Percentiles rank a stretch among this genome's conserved stretches.
Evolutionary conservation across 2,113 vertebrate genomes (phyloP).

Genomic region (Panthera leo): DNA sequence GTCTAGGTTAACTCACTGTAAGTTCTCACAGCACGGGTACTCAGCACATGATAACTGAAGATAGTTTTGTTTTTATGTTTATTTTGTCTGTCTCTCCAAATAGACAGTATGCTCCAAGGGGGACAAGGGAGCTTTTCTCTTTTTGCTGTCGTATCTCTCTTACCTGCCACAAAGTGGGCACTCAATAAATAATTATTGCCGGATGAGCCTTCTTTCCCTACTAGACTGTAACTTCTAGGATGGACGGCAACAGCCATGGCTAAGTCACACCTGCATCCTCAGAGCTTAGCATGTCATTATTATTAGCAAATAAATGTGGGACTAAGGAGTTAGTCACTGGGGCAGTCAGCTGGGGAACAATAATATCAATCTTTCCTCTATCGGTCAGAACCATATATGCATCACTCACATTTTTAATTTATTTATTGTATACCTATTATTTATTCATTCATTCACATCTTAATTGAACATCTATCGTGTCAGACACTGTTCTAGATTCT

Average conservation of each 20-base stretch:
- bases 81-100: neutral
- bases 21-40: neutral
- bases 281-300: neutral
- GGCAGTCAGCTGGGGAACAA: neutral
- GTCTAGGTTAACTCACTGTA: neutral
- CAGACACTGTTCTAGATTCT: neutral
- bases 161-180: neutral
- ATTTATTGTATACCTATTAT: neutral
- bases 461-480: neutral
- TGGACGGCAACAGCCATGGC: neutral
- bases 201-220: neutral
- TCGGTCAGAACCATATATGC: neutral
- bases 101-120: neutral
- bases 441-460: constrained; percentile 3
- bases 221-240: neutral
- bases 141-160: neutral
- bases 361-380: neutral
- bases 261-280: neutral
- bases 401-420: neutral
- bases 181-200: neutral
- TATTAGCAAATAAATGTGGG: neutral
- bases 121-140: neutral
- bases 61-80: neutral
- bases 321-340: neutral
- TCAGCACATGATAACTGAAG: neutral